phyloP scores from a whole-genome alignment of 37 sponge, comb jelly and placozoan genomes.

The Mnemiopsis leidyi region DNA sequence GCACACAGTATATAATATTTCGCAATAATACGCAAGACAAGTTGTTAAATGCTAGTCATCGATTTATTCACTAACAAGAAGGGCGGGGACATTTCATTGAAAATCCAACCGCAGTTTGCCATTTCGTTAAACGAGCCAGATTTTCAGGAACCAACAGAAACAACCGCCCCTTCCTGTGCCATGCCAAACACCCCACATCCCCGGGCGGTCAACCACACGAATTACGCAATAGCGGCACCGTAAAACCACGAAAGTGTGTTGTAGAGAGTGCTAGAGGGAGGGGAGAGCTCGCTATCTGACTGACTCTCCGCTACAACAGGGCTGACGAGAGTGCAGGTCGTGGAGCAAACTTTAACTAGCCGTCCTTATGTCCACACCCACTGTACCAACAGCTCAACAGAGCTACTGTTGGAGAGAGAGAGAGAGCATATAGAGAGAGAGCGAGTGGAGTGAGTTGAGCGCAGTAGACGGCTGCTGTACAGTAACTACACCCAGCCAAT shows the following conservation, averaged over 20 bases:
- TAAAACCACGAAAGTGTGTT: background rate
- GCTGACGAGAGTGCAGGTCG: too few relatives aligned
- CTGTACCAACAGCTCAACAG: background rate
- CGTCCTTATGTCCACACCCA: background rate
- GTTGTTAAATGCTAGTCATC: too few relatives aligned
- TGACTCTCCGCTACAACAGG: background rate
- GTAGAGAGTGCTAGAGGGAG: background rate
- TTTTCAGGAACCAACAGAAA: too few relatives aligned
- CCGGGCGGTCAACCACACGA: background rate
- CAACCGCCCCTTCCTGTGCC: too few relatives aligned
- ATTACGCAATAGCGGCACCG: background rate
- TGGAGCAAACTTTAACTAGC: background rate
- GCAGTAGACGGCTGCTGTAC: background rate
- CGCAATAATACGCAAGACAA: too few relatives aligned
- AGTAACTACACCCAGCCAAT: constrained; percentile 8
- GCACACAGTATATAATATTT: background rate
- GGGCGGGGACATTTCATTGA: too few relatives aligned
- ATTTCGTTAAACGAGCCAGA: too few relatives aligned
- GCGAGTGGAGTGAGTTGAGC: background rate
- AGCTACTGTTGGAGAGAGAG: background rate
- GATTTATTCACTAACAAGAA: too few relatives aligned
- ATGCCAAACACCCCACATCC: too few relatives aligned
- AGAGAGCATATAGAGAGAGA: background rate
- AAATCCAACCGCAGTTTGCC: too few relatives aligned
- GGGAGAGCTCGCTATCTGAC: background rate